Evolutionary conservation across 2,113 vertebrate species (phyloP).

Genomic region (Crypturellus undulatus): DNA sequence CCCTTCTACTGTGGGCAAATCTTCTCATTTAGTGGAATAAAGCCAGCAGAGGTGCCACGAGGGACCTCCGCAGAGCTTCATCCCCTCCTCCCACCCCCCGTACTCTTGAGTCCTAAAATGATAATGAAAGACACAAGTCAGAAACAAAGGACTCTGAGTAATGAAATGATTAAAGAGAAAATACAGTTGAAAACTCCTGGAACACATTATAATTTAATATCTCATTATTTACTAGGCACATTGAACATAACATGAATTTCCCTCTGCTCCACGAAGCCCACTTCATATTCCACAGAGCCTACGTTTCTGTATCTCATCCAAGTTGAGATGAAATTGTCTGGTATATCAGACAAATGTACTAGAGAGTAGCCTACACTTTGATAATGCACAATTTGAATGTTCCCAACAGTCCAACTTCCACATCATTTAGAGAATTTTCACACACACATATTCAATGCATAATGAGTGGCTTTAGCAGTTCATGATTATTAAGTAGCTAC

Average conservation of each 20-base stretch:
- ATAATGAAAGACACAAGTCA: slow-evolving; percentile 51
- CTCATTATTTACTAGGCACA: slow-evolving; percentile 66
- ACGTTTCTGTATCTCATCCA: slow-evolving; percentile 40
- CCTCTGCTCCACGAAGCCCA: slow-evolving; percentile 46
- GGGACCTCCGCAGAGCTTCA: background rate
- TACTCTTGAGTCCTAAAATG: background rate
- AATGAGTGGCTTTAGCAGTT: slow-evolving; percentile 41
- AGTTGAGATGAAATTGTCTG: slow-evolving; percentile 48
- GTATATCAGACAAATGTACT: slow-evolving; percentile 53
- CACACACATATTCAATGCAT: slow-evolving; percentile 14
- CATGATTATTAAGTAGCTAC: slow-evolving; percentile 59
- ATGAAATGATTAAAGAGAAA: slow-evolving; percentile 64
- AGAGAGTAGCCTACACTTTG: slow-evolving; percentile 45
- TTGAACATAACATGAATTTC: slow-evolving; percentile 57
- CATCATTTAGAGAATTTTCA: slow-evolving; percentile 30
- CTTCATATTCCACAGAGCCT: slow-evolving; percentile 63
- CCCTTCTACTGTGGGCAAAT: background rate
- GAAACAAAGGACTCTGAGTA: slow-evolving; percentile 47
- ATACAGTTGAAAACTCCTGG: slow-evolving; percentile 56
- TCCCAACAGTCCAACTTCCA: slow-evolving; percentile 38
- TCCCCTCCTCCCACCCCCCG: background rate
- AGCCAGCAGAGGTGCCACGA: background rate
- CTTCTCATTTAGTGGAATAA: background rate
- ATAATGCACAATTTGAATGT: slow-evolving; percentile 32
- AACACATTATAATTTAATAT: slow-evolving; percentile 71